phyloP scores from a whole-genome alignment of 2,113 vertebrate genomes.

The Diadophis punctatus region DNA sequence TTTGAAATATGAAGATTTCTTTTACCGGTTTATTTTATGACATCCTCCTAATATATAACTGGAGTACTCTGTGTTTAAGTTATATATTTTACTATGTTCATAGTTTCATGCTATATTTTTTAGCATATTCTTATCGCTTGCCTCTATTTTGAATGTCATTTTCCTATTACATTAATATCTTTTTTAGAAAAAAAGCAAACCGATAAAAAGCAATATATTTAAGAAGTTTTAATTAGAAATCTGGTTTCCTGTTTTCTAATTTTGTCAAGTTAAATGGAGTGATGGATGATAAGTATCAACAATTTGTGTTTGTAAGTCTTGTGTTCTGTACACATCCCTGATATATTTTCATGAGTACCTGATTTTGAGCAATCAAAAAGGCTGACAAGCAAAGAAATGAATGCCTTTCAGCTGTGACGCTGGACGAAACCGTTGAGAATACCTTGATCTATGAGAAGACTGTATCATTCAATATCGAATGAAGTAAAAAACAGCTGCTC shows the following conservation, averaged over 20 bases:
- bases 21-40: constrained; percentile 4
- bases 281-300: too few relatives aligned
- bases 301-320: too few relatives aligned
- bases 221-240: not conserved
- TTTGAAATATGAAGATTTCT: too few relatives aligned
- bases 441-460: not conserved
- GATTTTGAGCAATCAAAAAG: too few relatives aligned
- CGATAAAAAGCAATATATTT: not conserved
- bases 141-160: not conserved
- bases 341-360: too few relatives aligned
- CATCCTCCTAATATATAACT: constrained; percentile 31
- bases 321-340: too few relatives aligned
- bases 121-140: constrained; percentile 3
- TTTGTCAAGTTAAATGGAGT: too few relatives aligned
- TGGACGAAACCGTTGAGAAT: not conserved
- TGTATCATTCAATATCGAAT: not conserved
- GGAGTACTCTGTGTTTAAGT: constrained; percentile 3
- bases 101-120: not conserved
- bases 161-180: not conserved
- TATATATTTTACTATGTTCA: not conserved
- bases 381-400: not conserved
- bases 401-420: not conserved
- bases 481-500: not conserved
- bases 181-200: not conserved
- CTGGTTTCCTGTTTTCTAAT: too few relatives aligned